Evolutionary conservation across 2,888 invertebrate genomes (phyloP).

Genomic region (Spialia ferax): DNA sequence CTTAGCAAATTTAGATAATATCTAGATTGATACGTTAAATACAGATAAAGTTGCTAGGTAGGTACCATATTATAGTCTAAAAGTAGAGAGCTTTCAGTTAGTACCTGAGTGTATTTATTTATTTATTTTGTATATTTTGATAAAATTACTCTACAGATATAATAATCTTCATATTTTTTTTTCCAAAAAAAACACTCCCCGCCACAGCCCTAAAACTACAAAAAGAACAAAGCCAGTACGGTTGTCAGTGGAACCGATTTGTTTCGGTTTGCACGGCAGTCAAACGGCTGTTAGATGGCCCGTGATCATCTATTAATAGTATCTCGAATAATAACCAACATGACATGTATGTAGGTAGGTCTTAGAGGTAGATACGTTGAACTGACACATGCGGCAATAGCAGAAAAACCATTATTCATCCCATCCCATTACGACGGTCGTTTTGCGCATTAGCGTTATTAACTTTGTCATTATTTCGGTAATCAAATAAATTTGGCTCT

Average conservation of each 20-base stretch:
- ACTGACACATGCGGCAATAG: slow-evolving; percentile 22
- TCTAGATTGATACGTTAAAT: too few relatives aligned
- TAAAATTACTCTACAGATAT: too few relatives aligned
- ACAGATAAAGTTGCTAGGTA: too few relatives aligned
- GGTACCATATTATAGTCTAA: too few relatives aligned
- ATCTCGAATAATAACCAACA: slow-evolving; percentile 54
- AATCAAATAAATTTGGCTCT: slow-evolving; percentile 3
- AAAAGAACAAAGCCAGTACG: slow-evolving; percentile 48
- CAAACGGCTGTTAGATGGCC: slow-evolving; percentile 49
- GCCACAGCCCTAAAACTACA: slow-evolving; percentile 53
- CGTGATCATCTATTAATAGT: slow-evolving; percentile 56
- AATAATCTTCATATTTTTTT: too few relatives aligned
- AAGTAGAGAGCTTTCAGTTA: too few relatives aligned
- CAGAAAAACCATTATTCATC: slow-evolving; percentile 33
- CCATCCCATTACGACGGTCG: slow-evolving; percentile 20
- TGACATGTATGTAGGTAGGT: too few relatives aligned
- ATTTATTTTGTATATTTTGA: too few relatives aligned
- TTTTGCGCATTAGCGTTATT: slow-evolving; percentile 4
- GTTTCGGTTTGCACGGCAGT: slow-evolving; percentile 54
- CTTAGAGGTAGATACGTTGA: slow-evolving; percentile 18
- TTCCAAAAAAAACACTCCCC: neutral
- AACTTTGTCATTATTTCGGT: neutral
- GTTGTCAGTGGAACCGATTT: slow-evolving; percentile 54
- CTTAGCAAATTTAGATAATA: too few relatives aligned
- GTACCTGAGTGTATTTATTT: too few relatives aligned